These are phyloP conservation scores for Engraulis encrasicolus DNA, from an alignment of 2,113 vertebrate species.

Conservation along the genomic window DNA sequence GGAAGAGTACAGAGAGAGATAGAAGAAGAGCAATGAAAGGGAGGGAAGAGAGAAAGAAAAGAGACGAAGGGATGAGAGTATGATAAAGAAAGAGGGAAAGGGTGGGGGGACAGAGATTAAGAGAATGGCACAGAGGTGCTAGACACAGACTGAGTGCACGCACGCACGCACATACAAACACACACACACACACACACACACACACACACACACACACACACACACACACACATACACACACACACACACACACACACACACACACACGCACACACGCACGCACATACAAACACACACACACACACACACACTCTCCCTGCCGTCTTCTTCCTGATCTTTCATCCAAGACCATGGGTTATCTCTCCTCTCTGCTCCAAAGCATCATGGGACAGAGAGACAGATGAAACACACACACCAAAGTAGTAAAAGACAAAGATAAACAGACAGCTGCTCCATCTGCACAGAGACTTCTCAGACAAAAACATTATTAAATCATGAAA, in stretches of 20 bases:
- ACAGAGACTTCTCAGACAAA: not conserved
- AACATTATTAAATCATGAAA: not conserved
- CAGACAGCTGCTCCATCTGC: not conserved
- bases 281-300: not conserved
- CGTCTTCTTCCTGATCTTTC: too few relatives aligned
- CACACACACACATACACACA: not conserved
- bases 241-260: not conserved
- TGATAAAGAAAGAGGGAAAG: too few relatives aligned
- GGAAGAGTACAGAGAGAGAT: too few relatives aligned
- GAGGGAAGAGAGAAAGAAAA: too few relatives aligned
- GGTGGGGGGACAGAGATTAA: too few relatives aligned
- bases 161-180: too few relatives aligned
- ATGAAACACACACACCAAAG: not conserved
- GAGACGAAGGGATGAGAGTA: too few relatives aligned
- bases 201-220: not conserved
- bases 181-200: too few relatives aligned
- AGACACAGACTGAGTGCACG: too few relatives aligned
- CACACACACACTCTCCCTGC: not conserved
- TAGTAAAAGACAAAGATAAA: not conserved
- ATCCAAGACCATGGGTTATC: too few relatives aligned
- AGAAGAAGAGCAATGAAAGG: too few relatives aligned
- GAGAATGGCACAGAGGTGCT: too few relatives aligned
- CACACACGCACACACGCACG: not conserved
- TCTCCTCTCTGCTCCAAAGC: not conserved
- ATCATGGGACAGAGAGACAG: not conserved